These are phyloP conservation scores for Drosophila ambigua DNA, from an alignment of 1,140 invertebrate genomes.

Conservation along the genomic window DNA sequence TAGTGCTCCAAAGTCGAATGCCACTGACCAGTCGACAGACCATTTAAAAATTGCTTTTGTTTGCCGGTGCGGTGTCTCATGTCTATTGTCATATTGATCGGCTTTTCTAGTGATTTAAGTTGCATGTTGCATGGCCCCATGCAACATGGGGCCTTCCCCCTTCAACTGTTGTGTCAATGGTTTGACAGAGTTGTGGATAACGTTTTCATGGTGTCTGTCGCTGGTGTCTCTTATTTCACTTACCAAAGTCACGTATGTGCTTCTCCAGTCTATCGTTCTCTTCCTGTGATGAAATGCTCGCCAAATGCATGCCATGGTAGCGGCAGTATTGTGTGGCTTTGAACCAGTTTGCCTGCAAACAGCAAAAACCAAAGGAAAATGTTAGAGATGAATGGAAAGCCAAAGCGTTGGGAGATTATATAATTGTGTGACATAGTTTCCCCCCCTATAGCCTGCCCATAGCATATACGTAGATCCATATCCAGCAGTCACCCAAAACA, in stretches of 20 bases:
- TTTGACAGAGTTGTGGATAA: conserved; percentile 8
- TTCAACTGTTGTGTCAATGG: neutral
- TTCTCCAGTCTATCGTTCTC: conserved; percentile 94
- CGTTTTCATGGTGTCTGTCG: conserved; percentile 14
- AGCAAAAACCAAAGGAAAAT: neutral
- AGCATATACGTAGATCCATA: too few species aligned
- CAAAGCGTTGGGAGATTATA: conserved; percentile 40
- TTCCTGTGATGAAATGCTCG: conserved; percentile 93
- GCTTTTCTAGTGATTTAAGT: conserved; percentile 51
- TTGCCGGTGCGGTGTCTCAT: conserved; percentile 9
- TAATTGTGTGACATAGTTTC: conserved; percentile 52
- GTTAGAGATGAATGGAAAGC: conserved; percentile 24
- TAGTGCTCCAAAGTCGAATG: neutral
- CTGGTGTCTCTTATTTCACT: conserved; percentile 46
- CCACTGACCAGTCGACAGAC: conserved; percentile 25
- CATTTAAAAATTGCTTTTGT: conserved; percentile 33
- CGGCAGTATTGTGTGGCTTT: conserved; percentile 95
- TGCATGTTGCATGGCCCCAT: conserved; percentile 30
- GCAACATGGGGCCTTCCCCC: neutral
- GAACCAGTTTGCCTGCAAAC: conserved; percentile 94
- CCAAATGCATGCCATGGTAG: conserved; percentile 96
- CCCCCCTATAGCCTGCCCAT: neutral
- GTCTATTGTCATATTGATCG: conserved; percentile 55
- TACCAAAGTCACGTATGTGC: conserved; percentile 92
- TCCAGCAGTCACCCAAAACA: conserved; percentile 1